Evolutionary conservation across 1,140 invertebrate species (phyloP).

Genomic region (Heliothis virescens): DNA sequence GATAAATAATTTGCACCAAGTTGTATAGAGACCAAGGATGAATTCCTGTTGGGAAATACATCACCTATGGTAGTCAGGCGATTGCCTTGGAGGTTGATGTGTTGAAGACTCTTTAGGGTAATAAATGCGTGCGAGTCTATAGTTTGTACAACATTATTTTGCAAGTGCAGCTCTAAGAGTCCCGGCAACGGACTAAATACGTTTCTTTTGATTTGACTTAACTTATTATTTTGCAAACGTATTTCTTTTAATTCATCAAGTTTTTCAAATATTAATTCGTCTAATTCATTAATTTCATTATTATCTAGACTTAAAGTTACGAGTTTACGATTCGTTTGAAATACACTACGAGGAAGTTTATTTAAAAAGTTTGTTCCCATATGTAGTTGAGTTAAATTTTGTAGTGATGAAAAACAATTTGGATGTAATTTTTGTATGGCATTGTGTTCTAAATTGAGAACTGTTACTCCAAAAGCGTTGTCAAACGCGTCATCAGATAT

Average conservation of each 20-base stretch:
- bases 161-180: constrained; percentile 94
- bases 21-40: constrained; percentile 94
- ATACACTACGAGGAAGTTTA: constrained; percentile 90
- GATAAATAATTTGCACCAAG: constrained; percentile 93
- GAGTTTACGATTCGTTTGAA: constrained; percentile 91
- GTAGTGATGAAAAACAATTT: constrained; percentile 90
- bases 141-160: constrained; percentile 93
- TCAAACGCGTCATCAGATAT: constrained; percentile 93
- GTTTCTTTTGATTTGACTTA: constrained; percentile 90
- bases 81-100: constrained; percentile 95
- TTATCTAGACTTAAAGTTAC: constrained; percentile 95
- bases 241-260: constrained; percentile 92
- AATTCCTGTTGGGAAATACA: constrained; percentile 91
- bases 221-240: constrained; percentile 94
- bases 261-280: constrained; percentile 92
- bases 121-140: constrained; percentile 94
- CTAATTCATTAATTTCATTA: constrained; percentile 94
- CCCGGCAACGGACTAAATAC: constrained; percentile 93
- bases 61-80: constrained; percentile 91
- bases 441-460: constrained; percentile 95
- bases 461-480: constrained; percentile 91
- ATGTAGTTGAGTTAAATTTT: constrained; percentile 93
- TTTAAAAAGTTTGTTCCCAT: constrained; percentile 95
- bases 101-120: constrained; percentile 93
- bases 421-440: constrained; percentile 92